Conservation (phyloP, 2,797 vertebrate species). For the Molossus alvarezi region DNA sequence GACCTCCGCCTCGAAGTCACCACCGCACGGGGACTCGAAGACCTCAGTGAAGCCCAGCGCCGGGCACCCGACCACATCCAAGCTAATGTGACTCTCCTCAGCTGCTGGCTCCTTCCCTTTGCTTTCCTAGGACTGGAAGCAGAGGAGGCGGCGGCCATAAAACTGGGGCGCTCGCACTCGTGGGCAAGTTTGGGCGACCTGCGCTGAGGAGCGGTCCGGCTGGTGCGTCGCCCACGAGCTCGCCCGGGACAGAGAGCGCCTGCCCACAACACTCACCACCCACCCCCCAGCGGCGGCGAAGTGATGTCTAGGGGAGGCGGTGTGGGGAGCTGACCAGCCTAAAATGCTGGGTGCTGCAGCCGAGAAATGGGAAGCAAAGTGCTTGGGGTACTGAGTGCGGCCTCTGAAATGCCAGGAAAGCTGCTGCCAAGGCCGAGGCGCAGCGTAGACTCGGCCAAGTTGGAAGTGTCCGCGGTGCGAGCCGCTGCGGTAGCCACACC, state of each 20-base stretch:
- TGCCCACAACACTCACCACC: background rate
- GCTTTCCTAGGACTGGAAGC: background rate
- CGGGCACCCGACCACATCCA: background rate
- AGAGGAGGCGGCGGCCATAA: background rate
- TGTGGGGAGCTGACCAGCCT: background rate
- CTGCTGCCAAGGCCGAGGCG: constrained; percentile 1
- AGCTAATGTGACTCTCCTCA: background rate
- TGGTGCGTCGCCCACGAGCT: background rate
- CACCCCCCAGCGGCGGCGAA: background rate
- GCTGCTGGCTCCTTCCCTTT: background rate
- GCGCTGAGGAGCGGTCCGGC: constrained; percentile 60
- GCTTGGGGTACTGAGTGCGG: constrained; percentile 44
- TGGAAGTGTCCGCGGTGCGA: background rate
- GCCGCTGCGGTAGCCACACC: background rate
- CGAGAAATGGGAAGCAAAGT: constrained; percentile 48
- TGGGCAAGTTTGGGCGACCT: constrained; percentile 64
- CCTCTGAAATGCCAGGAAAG: background rate
- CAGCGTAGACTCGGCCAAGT: background rate
- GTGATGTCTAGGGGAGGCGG: background rate
- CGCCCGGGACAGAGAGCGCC: background rate
- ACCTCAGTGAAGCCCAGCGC: background rate
- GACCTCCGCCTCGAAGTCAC: constrained; percentile 69
- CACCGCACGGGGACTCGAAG: background rate
- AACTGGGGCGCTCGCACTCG: background rate
- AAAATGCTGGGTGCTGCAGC: background rate